Evolutionary conservation across 1,140 invertebrate genomes (phyloP), one percentile per base, ranked within the genome.

Genomic region (Galendromus occidentalis): DNA sequence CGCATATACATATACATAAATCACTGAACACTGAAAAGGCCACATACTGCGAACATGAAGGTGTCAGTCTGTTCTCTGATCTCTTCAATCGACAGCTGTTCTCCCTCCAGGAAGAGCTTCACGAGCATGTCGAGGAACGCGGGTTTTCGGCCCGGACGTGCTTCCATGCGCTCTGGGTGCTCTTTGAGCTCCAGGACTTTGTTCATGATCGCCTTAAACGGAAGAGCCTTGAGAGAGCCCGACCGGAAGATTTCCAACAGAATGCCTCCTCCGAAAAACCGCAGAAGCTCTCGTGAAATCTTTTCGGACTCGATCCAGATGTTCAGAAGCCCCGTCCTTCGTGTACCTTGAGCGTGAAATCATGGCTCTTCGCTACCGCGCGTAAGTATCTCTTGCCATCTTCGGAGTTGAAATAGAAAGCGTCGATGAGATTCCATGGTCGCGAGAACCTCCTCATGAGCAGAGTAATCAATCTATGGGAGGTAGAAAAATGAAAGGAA

Each of bases 61-160:
- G 86, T 89, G 70, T 88, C 86, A n/a, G 87, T 86, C 78, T 89
- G 86, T 73, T 88, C 86, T 59, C 84, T 77, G 47, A 89, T 85
- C 70, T 85, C 82, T 59, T 81, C 78, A 12, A 86, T 74, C 6
- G 76, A 73, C 9, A 76, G 74, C 6, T 79, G 82, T 64, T 80
- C 76, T 45, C 70, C 69, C 33, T 72, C 72, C 22, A 66, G 44
- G 20, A 68, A 86, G 18, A 47, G 18, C 28, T 7, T 14, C 4
- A 47, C 45, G 28, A 47, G 45, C 45, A 47, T 47, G 28, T 47
- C 45, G 14, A 47, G 45, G 14, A 47, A 47, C 28, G 45, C 45
- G 7, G 4, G 45, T 14, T 28, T 47, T 47, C 45, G 18, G 14
- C 45, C 45, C 4, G 45, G 4, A 47, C 18, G 18, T 14, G 4